Conservation (phyloP, 2,888 invertebrate species). For the Seira sanloemensis region DNA sequence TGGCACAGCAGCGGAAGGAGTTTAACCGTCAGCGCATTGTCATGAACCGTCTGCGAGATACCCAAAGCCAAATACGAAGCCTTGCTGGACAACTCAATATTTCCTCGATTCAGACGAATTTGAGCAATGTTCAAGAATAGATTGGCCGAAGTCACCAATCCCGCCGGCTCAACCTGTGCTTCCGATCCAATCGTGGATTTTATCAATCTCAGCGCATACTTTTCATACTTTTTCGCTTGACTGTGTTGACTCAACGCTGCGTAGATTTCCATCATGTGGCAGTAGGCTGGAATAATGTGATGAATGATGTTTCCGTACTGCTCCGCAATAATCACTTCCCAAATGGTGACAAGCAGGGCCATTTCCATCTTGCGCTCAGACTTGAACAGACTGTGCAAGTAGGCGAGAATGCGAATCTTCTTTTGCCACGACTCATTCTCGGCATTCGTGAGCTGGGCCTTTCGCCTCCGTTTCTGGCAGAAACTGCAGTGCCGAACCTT, state of each 20-base stretch:
- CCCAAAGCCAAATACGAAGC: slow-evolving; percentile 61
- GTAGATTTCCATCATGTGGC: slow-evolving; percentile 70
- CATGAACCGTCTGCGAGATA: slow-evolving; percentile 66
- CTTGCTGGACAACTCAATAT: slow-evolving; percentile 48
- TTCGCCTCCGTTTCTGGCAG: not conserved
- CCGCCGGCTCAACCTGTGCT: slow-evolving; percentile 61
- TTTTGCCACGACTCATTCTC: slow-evolving; percentile 56
- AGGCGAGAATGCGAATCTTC: slow-evolving; percentile 66
- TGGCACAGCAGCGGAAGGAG: slow-evolving; percentile 59
- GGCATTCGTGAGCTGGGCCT: not conserved
- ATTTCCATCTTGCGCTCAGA: slow-evolving; percentile 66
- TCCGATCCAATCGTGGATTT: slow-evolving; percentile 50
- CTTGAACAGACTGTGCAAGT: slow-evolving; percentile 67
- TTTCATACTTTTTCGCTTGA: slow-evolving; percentile 64
- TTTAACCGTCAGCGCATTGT: slow-evolving; percentile 60
- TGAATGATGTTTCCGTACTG: slow-evolving; percentile 55
- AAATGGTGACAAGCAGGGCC: slow-evolving; percentile 64
- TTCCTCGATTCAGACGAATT: slow-evolving; percentile 61
- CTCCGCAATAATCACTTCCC: slow-evolving; percentile 68
- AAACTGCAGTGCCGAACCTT: slow-evolving; percentile 21
- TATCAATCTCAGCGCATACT: slow-evolving; percentile 55
- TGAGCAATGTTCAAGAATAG: slow-evolving; percentile 58
- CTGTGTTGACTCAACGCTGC: slow-evolving; percentile 48
- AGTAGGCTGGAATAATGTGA: slow-evolving; percentile 69
- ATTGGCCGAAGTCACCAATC: slow-evolving; percentile 65